Conservation (phyloP, 1,140 invertebrate species). For the Drosophila sproati region DNA sequence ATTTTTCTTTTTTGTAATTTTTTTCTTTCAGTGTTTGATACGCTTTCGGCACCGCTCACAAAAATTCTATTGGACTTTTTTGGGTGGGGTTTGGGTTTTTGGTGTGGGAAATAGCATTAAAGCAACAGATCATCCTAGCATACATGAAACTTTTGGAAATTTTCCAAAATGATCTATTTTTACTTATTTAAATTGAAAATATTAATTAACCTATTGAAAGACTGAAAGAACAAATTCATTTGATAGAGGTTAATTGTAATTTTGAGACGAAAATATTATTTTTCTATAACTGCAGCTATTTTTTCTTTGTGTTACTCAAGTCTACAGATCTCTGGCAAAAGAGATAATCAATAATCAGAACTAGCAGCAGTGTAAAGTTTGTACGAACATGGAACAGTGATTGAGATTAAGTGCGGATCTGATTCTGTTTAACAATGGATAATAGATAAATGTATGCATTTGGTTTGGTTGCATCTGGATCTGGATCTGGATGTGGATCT, state of each 20-base stretch:
- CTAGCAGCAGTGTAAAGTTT: neutral
- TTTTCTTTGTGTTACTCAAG: neutral
- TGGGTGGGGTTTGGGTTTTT: neutral
- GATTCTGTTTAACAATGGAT: conserved; percentile 34
- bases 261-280: too few relatives aligned
- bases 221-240: neutral
- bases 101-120: conserved; percentile 36
- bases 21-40: conserved; percentile 33
- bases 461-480: neutral
- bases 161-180: too few relatives aligned
- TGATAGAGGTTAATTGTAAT: too few relatives aligned
- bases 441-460: conserved; percentile 29
- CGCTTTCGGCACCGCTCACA: conserved; percentile 48
- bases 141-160: neutral
- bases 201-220: neutral
- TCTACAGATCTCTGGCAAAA: neutral
- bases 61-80: conserved; percentile 46
- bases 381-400: conserved; percentile 9
- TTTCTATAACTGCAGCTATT: too few relatives aligned
- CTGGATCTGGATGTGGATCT: neutral
- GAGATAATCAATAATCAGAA: neutral
- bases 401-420: conserved; percentile 46
- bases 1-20: neutral
- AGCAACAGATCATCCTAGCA: neutral
- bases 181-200: too few relatives aligned